These are phyloP conservation scores for Enteromius trimaculatus DNA, from an alignment of 2,797 vertebrate species.

Conservation along the genomic window DNA sequence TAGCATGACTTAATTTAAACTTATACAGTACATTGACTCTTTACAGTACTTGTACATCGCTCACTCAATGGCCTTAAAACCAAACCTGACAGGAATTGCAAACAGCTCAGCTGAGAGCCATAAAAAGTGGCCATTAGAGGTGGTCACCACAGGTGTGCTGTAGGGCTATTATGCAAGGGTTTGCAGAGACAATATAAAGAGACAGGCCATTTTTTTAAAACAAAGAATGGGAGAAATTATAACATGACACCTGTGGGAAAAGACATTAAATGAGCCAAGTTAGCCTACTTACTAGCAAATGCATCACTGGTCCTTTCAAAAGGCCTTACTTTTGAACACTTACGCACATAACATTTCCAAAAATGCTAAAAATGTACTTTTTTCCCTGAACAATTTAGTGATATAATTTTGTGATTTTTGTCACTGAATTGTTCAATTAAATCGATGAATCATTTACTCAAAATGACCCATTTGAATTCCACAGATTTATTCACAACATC, in stretches of 20 bases:
- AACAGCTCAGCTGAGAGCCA: constrained; percentile 26
- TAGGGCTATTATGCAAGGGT: constrained; percentile 25
- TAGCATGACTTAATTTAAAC: constrained; percentile 24
- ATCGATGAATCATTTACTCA: not conserved
- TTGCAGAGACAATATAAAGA: constrained; percentile 21
- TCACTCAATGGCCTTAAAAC: constrained; percentile 16
- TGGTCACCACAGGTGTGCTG: constrained; percentile 20
- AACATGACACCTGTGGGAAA: not conserved
- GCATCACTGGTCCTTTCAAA: not conserved
- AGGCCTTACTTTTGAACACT: not conserved
- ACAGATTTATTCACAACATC: not conserved
- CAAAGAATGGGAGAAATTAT: not conserved
- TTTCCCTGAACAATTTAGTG: not conserved
- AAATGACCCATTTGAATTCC: not conserved
- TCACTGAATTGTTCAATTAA: not conserved
- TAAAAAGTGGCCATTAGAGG: constrained; percentile 21
- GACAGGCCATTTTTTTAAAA: not conserved
- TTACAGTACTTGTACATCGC: not conserved
- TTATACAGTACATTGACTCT: constrained; percentile 14
- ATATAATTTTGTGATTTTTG: not conserved
- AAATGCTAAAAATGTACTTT: not conserved
- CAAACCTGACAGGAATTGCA: constrained; percentile 5
- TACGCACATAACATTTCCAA: not conserved
- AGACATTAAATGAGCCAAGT: not conserved
- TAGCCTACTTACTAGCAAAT: not conserved